A percentile compares a stretch with the other conserved stretches of the same genome.
These are phyloP conservation scores for Brachystomella parvula DNA, from an alignment of 1,140 invertebrate species.

Conservation along the genomic window DNA sequence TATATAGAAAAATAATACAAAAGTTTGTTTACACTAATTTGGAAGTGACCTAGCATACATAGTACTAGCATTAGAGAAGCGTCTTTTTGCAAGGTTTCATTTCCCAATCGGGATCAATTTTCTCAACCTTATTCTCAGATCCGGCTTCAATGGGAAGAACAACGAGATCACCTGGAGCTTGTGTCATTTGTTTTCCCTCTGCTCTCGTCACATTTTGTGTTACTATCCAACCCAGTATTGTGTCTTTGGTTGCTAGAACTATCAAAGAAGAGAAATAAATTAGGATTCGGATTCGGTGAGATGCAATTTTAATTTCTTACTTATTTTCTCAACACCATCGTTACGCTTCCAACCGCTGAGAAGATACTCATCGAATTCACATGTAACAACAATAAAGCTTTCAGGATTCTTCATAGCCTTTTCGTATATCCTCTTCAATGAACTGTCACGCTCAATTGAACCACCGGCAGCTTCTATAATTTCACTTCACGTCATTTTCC, in stretches of 20 bases:
- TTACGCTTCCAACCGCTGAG: background rate
- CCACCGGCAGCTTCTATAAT: background rate
- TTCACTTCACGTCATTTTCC: background rate
- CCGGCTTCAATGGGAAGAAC: background rate
- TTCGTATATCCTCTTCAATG: background rate
- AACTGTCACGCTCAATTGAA: background rate
- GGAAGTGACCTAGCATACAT: too few species aligned
- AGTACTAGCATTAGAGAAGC: background rate
- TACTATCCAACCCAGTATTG: background rate
- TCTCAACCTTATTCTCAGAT: background rate
- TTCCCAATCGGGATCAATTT: background rate
- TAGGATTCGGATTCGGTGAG: background rate
- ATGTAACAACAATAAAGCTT: background rate
- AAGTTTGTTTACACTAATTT: too few species aligned
- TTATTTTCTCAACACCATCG: background rate
- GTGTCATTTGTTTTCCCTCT: background rate
- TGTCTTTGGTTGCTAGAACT: background rate
- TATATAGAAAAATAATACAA: too few species aligned
- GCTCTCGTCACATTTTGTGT: background rate
- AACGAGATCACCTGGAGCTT: background rate
- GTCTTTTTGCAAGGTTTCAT: background rate
- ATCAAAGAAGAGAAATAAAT: background rate
- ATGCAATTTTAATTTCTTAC: background rate
- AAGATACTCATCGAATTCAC: background rate
- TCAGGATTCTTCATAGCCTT: background rate